A percentile compares a stretch with the other conserved stretches of the same genome.
Evolutionary conservation across 2,113 vertebrate genomes (phyloP).

Genomic region (Leptodactylus fuscus): DNA sequence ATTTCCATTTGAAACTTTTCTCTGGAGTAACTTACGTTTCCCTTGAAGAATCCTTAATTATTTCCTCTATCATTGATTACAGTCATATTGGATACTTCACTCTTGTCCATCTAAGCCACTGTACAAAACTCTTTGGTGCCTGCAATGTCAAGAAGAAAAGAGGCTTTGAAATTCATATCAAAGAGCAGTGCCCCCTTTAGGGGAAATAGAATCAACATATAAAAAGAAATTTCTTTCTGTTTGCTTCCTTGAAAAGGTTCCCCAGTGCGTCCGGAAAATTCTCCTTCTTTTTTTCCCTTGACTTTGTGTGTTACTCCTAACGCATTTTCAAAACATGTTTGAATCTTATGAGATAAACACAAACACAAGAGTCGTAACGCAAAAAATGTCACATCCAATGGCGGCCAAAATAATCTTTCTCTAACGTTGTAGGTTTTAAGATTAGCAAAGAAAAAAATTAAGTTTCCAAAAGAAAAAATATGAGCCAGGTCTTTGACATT

Average conservation of each 20-base stretch:
- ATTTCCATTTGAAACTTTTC: constrained; percentile 2
- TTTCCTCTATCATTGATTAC: constrained; percentile 1
- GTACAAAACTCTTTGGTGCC: constrained; percentile 32
- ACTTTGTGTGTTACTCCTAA: constrained; percentile 28
- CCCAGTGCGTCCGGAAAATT: constrained; percentile 37
- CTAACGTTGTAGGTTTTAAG: constrained; percentile 6
- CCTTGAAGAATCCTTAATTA: not conserved
- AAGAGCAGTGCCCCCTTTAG: constrained; percentile 56
- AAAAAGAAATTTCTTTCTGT: constrained; percentile 56
- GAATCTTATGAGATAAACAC: constrained; percentile 40
- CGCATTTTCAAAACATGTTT: constrained; percentile 19
- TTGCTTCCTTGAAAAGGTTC: constrained; percentile 50
- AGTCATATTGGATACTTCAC: constrained; percentile 5
- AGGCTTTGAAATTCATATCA: constrained; percentile 57
- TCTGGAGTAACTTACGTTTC: not conserved
- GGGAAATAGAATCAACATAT: constrained; percentile 59
- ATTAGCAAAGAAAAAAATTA: not conserved
- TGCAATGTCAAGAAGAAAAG: constrained; percentile 57
- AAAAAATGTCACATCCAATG: not conserved
- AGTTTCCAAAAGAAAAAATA: not conserved
- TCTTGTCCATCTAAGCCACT: constrained; percentile 41
- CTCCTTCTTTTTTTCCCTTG: constrained; percentile 24
- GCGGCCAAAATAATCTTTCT: not conserved
- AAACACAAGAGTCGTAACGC: not conserved
- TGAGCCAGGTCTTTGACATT: constrained; percentile 27